Evolutionary conservation across 2,113 vertebrate species (phyloP).

Genomic region (Porphyrio hochstetteri): DNA sequence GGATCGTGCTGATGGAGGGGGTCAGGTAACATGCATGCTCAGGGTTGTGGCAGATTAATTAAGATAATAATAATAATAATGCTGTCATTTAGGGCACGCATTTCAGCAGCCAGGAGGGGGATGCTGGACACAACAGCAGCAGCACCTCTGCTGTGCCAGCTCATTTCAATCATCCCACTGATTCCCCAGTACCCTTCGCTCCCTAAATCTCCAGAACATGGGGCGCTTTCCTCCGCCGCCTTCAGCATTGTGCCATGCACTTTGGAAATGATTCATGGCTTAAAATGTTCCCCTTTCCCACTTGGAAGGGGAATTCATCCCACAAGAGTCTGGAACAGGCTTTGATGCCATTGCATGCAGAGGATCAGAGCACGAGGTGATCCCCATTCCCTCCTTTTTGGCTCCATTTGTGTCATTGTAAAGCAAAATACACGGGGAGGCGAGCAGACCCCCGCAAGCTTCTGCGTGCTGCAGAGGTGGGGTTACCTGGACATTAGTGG

Average conservation of each 20-base stretch:
- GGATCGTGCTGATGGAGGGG: background rate
- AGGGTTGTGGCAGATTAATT: background rate
- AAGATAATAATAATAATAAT: background rate
- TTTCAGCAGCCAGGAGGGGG: background rate
- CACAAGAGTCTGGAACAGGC: background rate
- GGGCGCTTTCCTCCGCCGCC: background rate
- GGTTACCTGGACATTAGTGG: background rate
- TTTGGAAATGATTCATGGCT: slow-evolving; percentile 24
- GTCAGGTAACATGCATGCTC: background rate
- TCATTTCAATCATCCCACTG: background rate
- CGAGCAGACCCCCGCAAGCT: background rate
- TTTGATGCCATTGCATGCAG: background rate
- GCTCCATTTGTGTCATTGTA: background rate
- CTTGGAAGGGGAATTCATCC: background rate
- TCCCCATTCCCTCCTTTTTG: background rate
- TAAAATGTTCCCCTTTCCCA: background rate
- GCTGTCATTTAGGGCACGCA: background rate
- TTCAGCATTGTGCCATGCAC: background rate
- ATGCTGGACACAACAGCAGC: rapidly evolving
- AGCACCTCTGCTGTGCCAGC: background rate
- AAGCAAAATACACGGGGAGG: background rate
- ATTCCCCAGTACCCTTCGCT: background rate
- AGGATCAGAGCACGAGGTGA: background rate
- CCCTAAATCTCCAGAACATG: background rate
- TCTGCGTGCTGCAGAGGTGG: background rate